phyloP scores from a whole-genome alignment of 1,140 invertebrate genomes.

The Pseudomyrmex pallidus region DNA sequence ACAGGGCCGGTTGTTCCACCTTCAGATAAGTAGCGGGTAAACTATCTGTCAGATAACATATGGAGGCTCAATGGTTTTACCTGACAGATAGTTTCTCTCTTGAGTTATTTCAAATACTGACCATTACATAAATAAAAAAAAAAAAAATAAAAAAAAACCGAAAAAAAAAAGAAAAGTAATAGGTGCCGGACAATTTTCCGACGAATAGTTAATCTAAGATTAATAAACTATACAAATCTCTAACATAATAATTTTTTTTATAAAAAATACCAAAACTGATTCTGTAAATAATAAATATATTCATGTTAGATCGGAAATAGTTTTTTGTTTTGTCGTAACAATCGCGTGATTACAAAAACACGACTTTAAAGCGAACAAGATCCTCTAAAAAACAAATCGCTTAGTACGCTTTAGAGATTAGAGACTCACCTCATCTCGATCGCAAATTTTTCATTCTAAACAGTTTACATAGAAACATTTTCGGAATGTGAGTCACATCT shows the following conservation, averaged over 20 bases:
- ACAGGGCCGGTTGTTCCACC: too few species aligned
- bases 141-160: too few species aligned
- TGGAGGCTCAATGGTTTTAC: too few species aligned
- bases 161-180: too few species aligned
- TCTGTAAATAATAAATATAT: slow-evolving; percentile 39
- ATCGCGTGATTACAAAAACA: slow-evolving; percentile 45
- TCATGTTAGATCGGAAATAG: not conserved
- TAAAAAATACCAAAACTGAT: slow-evolving; percentile 12
- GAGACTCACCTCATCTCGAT: not conserved
- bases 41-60: too few species aligned
- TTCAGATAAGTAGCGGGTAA: too few species aligned
- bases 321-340: slow-evolving; percentile 17
- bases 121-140: too few species aligned
- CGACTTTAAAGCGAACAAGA: slow-evolving; percentile 23
- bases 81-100: too few species aligned
- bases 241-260: not conserved
- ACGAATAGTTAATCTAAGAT: too few species aligned
- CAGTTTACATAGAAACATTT: not conserved
- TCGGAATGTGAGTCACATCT: slow-evolving; percentile 7
- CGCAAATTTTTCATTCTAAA: slow-evolving; percentile 4
- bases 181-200: too few species aligned
- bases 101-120: too few species aligned
- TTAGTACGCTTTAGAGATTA: slow-evolving; percentile 2
- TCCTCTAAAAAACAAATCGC: not conserved
- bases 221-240: too few species aligned